Evolutionary conservation across 2,113 vertebrate genomes (phyloP).

Genomic region (Azemiops feae): DNA sequence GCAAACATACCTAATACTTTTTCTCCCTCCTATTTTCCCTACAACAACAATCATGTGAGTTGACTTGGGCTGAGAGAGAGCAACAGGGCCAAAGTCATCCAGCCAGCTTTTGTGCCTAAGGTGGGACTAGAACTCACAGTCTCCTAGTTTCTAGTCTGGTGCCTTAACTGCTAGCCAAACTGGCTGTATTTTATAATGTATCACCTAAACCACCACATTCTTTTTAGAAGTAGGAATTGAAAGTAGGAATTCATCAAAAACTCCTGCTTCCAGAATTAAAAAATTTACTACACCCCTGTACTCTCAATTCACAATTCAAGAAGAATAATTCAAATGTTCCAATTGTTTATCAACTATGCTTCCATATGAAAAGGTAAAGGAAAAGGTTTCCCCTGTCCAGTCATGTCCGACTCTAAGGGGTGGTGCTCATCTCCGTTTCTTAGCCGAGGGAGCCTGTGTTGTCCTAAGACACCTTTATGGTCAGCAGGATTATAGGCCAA

Average conservation of each 20-base stretch:
- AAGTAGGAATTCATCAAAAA: neutral
- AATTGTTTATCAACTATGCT: neutral
- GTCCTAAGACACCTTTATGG: neutral
- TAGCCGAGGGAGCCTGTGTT: neutral
- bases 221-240: neutral
- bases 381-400: neutral
- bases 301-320: neutral
- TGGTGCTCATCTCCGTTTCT: neutral
- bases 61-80: neutral
- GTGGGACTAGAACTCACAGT: neutral
- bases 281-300: neutral
- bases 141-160: neutral
- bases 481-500: too few relatives aligned
- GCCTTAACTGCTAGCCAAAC: neutral
- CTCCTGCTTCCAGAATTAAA: neutral
- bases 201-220: neutral
- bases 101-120: too few relatives aligned
- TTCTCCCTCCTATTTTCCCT: neutral
- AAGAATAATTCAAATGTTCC: neutral
- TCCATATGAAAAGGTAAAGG: neutral
- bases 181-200: neutral
- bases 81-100: neutral
- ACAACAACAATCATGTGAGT: neutral
- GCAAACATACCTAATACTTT: neutral
- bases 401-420: neutral